Percentiles rank a stretch among this genome's conserved stretches.
These are phyloP conservation scores for Malthinus flaveolus DNA, from an alignment of 2,888 invertebrate genomes.

Conservation along the genomic window DNA sequence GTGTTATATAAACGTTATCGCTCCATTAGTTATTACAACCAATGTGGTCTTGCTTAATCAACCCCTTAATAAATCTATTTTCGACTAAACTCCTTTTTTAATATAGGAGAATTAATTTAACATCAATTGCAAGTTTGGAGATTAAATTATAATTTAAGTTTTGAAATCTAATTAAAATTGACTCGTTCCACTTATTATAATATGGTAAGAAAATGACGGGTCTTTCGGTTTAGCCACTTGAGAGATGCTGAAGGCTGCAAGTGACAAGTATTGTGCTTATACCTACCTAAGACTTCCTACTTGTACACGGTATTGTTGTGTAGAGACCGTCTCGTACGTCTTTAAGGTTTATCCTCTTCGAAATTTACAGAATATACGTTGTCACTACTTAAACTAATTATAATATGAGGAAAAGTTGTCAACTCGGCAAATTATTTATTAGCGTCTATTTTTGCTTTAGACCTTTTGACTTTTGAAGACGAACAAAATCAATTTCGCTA, in stretches of 20 bases:
- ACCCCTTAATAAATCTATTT: constrained; percentile 14
- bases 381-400: too few species aligned
- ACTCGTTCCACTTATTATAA: too few species aligned
- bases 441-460: too few species aligned
- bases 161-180: too few species aligned
- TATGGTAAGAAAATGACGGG: too few species aligned
- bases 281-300: constrained; percentile 17
- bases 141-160: too few species aligned
- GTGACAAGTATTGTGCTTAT: constrained; percentile 27
- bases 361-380: constrained; percentile 10
- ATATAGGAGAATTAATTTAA: background rate
- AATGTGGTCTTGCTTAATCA: constrained; percentile 8
- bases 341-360: constrained; percentile 13
- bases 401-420: too few species aligned
- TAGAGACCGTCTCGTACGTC: background rate
- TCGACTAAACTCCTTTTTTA: background rate
- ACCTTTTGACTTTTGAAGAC: too few species aligned
- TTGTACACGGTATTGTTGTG: constrained; percentile 7
- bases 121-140: background rate
- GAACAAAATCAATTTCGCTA: too few species aligned
- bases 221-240: constrained; percentile 22
- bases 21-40: constrained; percentile 21
- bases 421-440: too few species aligned
- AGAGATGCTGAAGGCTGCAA: constrained; percentile 23
- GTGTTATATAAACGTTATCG: constrained; percentile 22